Percentiles rank a stretch among this genome's conserved stretches.
phyloP scores from a whole-genome alignment of 2,797 vertebrate species.

The Chrysocyon brachyurus region DNA sequence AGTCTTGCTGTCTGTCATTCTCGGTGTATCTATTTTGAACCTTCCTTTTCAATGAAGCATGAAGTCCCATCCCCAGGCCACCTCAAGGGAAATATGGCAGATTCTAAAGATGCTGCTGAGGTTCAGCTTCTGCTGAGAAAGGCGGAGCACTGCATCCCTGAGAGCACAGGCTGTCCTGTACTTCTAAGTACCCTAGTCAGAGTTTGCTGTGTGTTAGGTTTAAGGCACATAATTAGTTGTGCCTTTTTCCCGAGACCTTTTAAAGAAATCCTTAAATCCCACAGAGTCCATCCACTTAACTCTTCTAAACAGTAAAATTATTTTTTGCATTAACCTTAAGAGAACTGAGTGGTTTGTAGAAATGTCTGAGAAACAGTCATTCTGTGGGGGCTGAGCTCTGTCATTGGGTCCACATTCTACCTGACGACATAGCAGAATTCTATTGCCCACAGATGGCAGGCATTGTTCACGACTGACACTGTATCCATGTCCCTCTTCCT shows the following conservation, averaged over 20 bases:
- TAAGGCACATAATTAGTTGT: neutral
- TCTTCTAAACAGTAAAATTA: conserved; percentile 55
- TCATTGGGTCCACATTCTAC: neutral
- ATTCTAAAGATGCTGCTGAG: neutral
- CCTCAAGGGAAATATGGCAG: neutral
- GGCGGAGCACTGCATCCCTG: accelerated
- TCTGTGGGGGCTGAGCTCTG: neutral
- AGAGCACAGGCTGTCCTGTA: neutral
- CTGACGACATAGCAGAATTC: neutral
- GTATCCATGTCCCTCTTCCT: neutral
- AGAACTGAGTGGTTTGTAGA: conserved; percentile 33
- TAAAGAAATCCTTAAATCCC: conserved; percentile 33
- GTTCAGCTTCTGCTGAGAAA: conserved; percentile 12
- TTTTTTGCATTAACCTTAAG: conserved; percentile 32
- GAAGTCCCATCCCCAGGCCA: neutral
- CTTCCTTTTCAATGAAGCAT: conserved; percentile 52
- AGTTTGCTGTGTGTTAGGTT: neutral
- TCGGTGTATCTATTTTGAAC: conserved; percentile 36
- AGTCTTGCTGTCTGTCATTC: neutral
- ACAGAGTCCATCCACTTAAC: neutral
- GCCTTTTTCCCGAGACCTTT: conserved; percentile 46
- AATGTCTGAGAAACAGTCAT: neutral
- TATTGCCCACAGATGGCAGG: neutral
- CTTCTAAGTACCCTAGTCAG: neutral
- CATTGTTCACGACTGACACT: neutral